Base-by-base conservation (phyloP, 2,113 vertebrate genomes). In the Chionomys nivalis region DNA sequence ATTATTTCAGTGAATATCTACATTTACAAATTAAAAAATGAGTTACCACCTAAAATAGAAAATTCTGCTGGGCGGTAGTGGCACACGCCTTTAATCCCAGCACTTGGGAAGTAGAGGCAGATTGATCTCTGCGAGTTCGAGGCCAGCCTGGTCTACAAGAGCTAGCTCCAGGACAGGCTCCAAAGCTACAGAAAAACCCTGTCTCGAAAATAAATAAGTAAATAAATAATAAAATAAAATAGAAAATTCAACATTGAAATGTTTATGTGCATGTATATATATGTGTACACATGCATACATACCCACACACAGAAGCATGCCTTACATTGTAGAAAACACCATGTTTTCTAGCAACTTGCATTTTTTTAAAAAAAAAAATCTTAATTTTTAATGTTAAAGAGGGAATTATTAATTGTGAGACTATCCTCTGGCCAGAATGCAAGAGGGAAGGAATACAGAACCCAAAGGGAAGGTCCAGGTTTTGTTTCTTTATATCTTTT, bases 241-340 rank as follows among this genome's bases (percentile, higher is more conserved):
- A 3, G 91, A 91, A 89, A 78, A 28, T 91, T 49, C 55, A 91
- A 55, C 63, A 28, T 14, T 79, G 44, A 92, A 73, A 94, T 82
- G 33, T 26, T 39, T 39, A 3, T 23, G 24, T 55, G 7, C 5
- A 55, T 49, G 3, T 31, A 6, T 47, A 26, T 17, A 8, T 66
- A 33, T 31, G 31, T 78, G 16, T 7, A 65, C 36, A 72, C 81
- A 68, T 19, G 65, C 49, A 91, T 11, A 42, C 1, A 68, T 2
- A 11, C 5, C 13, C 28, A 28, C 1, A 65, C 17, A 65, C 26
- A 85, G 10, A 82, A n/a, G 13, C n/a, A 89, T 72, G 39, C n/a
- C 49, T 93, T 88, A 88, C 28, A 58, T n/a, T 63, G 23, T 33
- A 70, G 87, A 52, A 96, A 97, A 70, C 44, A 83, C 11, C 33